Percentiles rank a stretch among this genome's conserved stretches.
Conservation (phyloP, 2,113 vertebrate genomes). For the Anolis carolinensis region DNA sequence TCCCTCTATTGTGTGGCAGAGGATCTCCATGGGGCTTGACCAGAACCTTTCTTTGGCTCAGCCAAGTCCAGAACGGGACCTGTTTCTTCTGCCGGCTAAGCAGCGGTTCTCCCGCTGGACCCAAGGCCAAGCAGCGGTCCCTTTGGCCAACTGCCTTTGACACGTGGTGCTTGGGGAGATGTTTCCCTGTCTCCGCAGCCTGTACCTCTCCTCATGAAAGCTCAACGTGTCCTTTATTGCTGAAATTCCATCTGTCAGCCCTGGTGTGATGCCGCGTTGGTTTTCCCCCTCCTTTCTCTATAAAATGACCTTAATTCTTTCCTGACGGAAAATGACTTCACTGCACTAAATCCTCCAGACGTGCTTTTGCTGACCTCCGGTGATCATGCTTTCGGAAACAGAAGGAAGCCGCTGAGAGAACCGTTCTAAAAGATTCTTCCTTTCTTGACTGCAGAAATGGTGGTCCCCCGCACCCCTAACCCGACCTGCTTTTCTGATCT, state of each 20-base stretch:
- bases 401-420: background rate
- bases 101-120: background rate
- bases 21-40: background rate
- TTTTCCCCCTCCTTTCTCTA: background rate
- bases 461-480: no score
- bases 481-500: background rate
- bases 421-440: background rate
- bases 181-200: background rate
- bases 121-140: background rate
- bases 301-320: slow-evolving; percentile 28
- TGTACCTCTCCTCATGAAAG: background rate
- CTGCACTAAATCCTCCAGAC: background rate
- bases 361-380: background rate
- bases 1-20: background rate
- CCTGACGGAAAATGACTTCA: background rate
- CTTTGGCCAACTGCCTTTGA: background rate
- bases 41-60: background rate
- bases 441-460: background rate
- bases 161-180: no score
- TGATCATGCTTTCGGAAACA: background rate
- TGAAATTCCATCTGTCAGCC: slow-evolving; percentile 16
- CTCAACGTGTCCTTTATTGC: slow-evolving; percentile 9
- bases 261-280: background rate
- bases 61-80: background rate
- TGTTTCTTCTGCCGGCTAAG: background rate